Evolutionary conservation across 2,797 vertebrate species (phyloP).

Genomic region (Anas bahamensis): DNA sequence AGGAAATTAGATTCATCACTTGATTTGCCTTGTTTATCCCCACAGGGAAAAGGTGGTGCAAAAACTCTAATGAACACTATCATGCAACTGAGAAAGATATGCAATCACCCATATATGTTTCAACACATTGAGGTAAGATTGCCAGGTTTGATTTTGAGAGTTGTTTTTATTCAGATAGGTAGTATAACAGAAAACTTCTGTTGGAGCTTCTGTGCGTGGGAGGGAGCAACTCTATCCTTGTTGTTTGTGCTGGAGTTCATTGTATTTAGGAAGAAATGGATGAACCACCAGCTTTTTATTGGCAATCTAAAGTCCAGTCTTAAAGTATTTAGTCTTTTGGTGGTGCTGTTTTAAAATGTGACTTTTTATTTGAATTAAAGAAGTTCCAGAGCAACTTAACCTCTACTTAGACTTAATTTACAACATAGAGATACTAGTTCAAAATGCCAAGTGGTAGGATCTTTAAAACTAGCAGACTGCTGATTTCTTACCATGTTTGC

Average conservation of each 20-base stretch:
- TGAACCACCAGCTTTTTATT: not conserved
- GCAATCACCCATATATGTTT: conserved; percentile 98
- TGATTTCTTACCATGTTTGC: not conserved
- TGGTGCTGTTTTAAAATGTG: not conserved
- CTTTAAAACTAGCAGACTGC: not conserved
- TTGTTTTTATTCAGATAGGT: not conserved
- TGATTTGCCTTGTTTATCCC: not conserved
- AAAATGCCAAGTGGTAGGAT: not conserved
- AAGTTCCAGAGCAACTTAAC: not conserved
- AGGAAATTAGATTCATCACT: not conserved
- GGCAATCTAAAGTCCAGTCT: not conserved
- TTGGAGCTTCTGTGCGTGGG: not conserved
- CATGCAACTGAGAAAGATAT: conserved; percentile 98
- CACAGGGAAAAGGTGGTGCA: conserved; percentile 95
- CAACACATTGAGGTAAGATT: conserved; percentile 90
- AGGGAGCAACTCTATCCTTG: not conserved
- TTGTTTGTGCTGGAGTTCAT: not conserved
- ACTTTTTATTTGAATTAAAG: not conserved
- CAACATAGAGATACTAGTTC: not conserved
- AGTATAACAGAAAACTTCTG: not conserved
- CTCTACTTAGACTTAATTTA: not conserved
- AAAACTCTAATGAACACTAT: conserved; percentile 99
- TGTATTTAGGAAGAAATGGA: not conserved
- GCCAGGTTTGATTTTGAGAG: not conserved
- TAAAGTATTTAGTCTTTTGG: not conserved